Percentiles rank a stretch among this genome's conserved stretches.
phyloP scores from a whole-genome alignment of 1,140 invertebrate species.

The Dolichoris vasculosae region DNA sequence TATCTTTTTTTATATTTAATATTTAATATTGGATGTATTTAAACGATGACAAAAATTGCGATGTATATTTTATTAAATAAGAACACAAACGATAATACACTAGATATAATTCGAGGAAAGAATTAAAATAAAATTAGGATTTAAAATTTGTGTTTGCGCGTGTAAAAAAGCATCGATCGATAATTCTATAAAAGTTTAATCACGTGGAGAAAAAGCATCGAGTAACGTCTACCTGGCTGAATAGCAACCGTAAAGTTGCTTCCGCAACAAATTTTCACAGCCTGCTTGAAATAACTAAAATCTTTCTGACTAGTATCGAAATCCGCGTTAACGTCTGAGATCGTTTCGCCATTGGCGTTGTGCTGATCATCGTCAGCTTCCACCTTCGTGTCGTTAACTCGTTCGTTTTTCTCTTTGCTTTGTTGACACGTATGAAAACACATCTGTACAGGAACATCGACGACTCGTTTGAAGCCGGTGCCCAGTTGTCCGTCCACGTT shows the following conservation, averaged over 20 bases:
- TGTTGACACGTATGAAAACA: not conserved
- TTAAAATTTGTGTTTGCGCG: no score
- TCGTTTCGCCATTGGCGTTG: conserved; percentile 8
- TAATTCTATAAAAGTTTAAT: not conserved
- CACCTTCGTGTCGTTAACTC: conserved; percentile 41
- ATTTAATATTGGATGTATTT: no score
- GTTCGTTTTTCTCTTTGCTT: conserved; percentile 36
- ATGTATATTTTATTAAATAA: no score
- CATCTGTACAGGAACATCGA: conserved; percentile 68
- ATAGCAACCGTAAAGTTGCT: conserved; percentile 83
- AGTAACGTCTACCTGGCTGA: conserved; percentile 74
- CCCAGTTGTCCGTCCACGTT: conserved; percentile 84
- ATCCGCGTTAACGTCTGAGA: not conserved
- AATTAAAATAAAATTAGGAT: no score
- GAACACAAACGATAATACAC: no score
- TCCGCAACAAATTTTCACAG: conserved; percentile 78
- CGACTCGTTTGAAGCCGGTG: conserved; percentile 76
- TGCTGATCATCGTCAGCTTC: not conserved
- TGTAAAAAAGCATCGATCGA: not conserved
- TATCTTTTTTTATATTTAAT: no score
- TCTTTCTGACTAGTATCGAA: conserved; percentile 25
- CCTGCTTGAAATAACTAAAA: conserved; percentile 60
- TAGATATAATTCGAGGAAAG: no score
- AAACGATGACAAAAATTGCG: no score
- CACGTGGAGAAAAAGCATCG: not conserved